phyloP scores from a whole-genome alignment of 2,888 invertebrate species.

The Rhingia campestris region DNA sequence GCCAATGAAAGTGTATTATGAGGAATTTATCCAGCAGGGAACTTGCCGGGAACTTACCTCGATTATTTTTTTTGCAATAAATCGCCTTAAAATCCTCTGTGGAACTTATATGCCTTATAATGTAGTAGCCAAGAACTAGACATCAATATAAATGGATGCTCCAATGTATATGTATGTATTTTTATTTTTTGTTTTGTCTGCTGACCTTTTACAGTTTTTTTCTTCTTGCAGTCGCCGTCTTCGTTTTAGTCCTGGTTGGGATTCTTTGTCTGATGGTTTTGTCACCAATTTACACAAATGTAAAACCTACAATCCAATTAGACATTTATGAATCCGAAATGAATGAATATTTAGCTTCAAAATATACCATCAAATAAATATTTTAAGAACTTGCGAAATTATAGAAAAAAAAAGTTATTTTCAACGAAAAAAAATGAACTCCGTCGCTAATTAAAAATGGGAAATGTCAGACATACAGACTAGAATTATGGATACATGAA shows the following conservation, averaged over 20 bases:
- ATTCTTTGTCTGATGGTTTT: conserved; percentile 73
- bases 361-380: conserved; percentile 73
- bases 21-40: conserved; percentile 27
- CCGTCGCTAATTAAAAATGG: conserved; percentile 73
- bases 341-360: conserved; percentile 13
- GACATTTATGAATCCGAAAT: conserved; percentile 26
- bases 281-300: conserved; percentile 67
- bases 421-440: conserved; percentile 75
- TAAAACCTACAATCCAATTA: conserved; percentile 61
- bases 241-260: conserved; percentile 41
- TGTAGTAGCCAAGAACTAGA: conserved; percentile 52
- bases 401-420: conserved; percentile 71
- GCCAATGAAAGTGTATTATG: conserved; percentile 18
- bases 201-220: conserved; percentile 81
- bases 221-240: conserved; percentile 66
- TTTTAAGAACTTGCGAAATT: conserved; percentile 68
- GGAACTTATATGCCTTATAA: conserved; percentile 36
- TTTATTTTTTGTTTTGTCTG: conserved; percentile 76
- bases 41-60: conserved; percentile 29
- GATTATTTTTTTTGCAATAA: conserved; percentile 7
- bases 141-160: conserved; percentile 56
- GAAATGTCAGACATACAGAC: conserved; percentile 66
- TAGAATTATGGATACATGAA: conserved; percentile 43
- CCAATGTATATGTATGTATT: conserved; percentile 55
- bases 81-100: conserved; percentile 25